phyloP scores from a whole-genome alignment of 2,888 invertebrate genomes.

The Allacma fusca region DNA sequence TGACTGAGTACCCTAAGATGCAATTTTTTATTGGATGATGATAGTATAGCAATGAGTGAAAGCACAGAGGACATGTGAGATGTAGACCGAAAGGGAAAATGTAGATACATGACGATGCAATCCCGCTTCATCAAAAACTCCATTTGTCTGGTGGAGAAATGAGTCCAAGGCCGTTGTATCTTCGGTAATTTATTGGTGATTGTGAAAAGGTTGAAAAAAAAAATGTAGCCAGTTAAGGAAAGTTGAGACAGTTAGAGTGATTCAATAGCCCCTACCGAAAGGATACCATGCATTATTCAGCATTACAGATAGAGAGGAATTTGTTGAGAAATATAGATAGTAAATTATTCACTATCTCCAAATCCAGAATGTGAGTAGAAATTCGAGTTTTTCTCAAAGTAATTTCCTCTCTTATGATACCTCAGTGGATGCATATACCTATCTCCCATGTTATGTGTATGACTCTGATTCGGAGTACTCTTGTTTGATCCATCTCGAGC shows the following conservation, averaged over 20 bases:
- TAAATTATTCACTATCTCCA: slow-evolving; percentile 12
- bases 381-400: background rate
- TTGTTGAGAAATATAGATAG: slow-evolving; percentile 5
- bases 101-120: too few species aligned
- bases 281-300: background rate
- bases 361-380: slow-evolving; percentile 13
- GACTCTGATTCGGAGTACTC: background rate
- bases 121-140: background rate
- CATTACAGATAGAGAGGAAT: background rate
- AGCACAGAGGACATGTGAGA: too few species aligned
- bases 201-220: background rate
- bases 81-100: too few species aligned
- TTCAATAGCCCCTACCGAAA: background rate
- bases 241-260: background rate
- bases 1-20: too few species aligned
- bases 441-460: background rate
- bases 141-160: background rate
- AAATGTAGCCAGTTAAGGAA: background rate
- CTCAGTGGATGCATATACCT: too few species aligned
- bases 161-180: background rate
- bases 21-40: too few species aligned
- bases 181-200: background rate
- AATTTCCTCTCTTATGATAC: background rate
- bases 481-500: background rate
- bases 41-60: too few species aligned